Conservation (phyloP, 1,140 invertebrate species). For the Triops cancriformis region DNA sequence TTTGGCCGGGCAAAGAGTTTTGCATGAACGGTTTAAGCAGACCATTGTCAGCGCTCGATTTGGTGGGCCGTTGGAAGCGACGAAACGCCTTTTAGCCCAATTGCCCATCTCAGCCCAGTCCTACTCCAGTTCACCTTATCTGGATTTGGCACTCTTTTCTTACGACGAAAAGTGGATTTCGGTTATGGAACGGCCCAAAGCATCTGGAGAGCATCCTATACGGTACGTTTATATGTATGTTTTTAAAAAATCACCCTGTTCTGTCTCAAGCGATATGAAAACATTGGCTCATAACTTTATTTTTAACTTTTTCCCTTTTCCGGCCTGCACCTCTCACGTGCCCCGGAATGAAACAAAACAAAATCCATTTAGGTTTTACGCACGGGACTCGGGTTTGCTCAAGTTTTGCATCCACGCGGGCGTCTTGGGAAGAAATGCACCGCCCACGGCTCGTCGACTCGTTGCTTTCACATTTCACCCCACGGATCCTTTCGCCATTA, state of each 20-base stretch:
- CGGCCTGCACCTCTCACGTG: conserved; percentile 17
- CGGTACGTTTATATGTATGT: conserved; percentile 46
- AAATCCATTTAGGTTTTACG: conserved; percentile 62
- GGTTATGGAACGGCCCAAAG: conserved; percentile 87
- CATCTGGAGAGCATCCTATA: conserved; percentile 86
- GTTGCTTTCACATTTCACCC: conserved; percentile 99
- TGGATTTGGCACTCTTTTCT: conserved; percentile 84
- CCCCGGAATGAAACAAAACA: conserved; percentile 9
- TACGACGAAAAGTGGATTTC: conserved; percentile 96
- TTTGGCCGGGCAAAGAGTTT: conserved; percentile 36
- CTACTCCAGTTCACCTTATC: conserved; percentile 83
- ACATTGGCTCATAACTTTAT: not conserved
- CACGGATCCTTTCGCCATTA: conserved; percentile 90
- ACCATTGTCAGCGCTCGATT: conserved; percentile 79
- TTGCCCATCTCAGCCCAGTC: conserved; percentile 92
- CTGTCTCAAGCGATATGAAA: not conserved
- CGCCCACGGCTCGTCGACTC: conserved; percentile 57
- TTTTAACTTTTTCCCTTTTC: not conserved
- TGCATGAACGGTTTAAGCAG: conserved; percentile 68
- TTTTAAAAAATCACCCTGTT: not conserved
- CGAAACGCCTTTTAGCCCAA: conserved; percentile 79
- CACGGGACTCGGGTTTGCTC: conserved; percentile 75
- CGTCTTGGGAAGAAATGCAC: conserved; percentile 49
- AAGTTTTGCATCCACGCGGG: conserved; percentile 82
- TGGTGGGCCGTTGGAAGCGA: conserved; percentile 75